Conservation (phyloP, 37 sponge, comb jelly and placozoan genomes). For the Oopsacas minuta region DNA sequence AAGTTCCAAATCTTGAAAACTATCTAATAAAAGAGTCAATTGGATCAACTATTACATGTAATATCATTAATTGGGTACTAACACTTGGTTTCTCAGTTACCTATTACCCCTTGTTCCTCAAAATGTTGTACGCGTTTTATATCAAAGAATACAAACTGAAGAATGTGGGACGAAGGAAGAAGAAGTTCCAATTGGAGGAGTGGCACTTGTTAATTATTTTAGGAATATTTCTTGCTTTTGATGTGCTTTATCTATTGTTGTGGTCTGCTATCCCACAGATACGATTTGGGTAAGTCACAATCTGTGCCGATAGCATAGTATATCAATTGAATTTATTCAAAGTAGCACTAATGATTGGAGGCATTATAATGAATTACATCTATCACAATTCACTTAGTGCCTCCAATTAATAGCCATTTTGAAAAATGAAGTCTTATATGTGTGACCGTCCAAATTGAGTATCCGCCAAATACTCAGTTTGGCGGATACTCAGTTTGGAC, state of each 20-base stretch:
- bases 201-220: neutral
- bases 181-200: neutral
- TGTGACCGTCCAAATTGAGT: too few species aligned
- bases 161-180: neutral
- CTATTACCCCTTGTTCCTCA: neutral
- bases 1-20: neutral
- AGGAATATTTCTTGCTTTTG: neutral
- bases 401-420: too few species aligned
- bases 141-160: constrained; percentile 11
- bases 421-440: too few species aligned
- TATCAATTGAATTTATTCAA: too few species aligned
- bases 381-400: too few species aligned
- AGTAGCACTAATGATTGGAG: too few species aligned
- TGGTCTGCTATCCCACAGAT: neutral
- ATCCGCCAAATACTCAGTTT: too few species aligned
- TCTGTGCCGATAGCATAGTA: too few species aligned
- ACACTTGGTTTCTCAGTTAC: neutral
- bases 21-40: neutral
- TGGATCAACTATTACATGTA: neutral
- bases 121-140: constrained; percentile 1
- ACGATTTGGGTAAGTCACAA: neutral
- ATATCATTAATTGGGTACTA: neutral
- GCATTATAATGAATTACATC: too few species aligned
- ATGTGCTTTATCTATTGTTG: neutral
- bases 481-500: too few species aligned